A percentile compares a stretch with the other conserved stretches of the same genome.
These are phyloP conservation scores for Rachycentron canadum DNA, from an alignment of 2,797 vertebrate species.

Conservation along the genomic window DNA sequence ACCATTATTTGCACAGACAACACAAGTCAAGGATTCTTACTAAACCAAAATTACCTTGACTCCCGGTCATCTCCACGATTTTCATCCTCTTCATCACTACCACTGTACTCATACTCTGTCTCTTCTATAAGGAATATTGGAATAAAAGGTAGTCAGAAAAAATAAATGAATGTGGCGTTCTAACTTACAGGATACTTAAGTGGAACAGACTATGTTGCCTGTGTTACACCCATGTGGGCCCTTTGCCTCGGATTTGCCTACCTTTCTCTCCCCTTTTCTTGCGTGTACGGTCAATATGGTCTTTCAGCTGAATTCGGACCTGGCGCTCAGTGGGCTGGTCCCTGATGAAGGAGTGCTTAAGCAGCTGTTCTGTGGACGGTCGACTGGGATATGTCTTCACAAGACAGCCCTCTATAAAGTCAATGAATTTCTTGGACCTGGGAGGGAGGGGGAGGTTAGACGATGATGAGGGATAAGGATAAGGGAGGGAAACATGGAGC, in stretches of 20 bases:
- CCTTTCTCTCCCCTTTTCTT: slow-evolving; percentile 95
- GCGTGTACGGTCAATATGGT: slow-evolving; percentile 94
- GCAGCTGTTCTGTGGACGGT: slow-evolving; percentile 93
- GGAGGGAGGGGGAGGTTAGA: slow-evolving; percentile 43
- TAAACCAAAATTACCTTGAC: slow-evolving; percentile 86
- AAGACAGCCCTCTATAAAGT: slow-evolving; percentile 95
- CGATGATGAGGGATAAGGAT: slow-evolving; percentile 31
- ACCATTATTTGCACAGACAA: background rate
- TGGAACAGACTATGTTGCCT: background rate
- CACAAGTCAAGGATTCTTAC: background rate
- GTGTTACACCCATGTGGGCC: background rate
- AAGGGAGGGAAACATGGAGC: background rate
- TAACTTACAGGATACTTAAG: background rate
- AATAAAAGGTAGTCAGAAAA: slow-evolving; percentile 24
- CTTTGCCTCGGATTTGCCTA: slow-evolving; percentile 54
- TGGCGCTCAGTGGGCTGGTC: slow-evolving; percentile 96
- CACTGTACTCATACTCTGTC: slow-evolving; percentile 95
- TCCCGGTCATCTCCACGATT: slow-evolving; percentile 93
- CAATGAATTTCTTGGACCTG: slow-evolving; percentile 97
- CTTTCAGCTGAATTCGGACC: slow-evolving; percentile 96
- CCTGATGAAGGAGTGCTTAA: slow-evolving; percentile 94
- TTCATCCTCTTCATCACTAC: slow-evolving; percentile 95
- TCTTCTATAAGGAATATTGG: slow-evolving; percentile 84
- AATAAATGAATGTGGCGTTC: background rate
- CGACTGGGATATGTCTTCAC: slow-evolving; percentile 94